These are phyloP conservation scores for Ferdinandea cuprea DNA, from an alignment of 2,888 invertebrate species.

Conservation along the genomic window DNA sequence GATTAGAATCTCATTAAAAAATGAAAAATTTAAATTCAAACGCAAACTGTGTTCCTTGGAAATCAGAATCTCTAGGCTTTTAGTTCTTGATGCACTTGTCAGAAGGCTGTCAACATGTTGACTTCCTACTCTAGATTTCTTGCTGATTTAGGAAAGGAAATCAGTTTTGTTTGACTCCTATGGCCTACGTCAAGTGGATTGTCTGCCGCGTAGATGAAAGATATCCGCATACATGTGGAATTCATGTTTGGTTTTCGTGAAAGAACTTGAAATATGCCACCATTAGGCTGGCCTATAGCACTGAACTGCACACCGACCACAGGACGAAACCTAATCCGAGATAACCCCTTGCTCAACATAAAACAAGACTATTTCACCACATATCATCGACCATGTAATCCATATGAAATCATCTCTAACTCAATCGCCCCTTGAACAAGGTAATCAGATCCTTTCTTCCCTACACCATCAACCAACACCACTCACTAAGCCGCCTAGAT, in stretches of 20 bases:
- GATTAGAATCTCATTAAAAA: slow-evolving; percentile 72
- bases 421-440: slow-evolving; percentile 45
- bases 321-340: slow-evolving; percentile 53
- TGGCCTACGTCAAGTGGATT: not conserved
- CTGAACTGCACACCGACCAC: not conserved
- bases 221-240: not conserved
- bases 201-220: not conserved
- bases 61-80: slow-evolving; percentile 25
- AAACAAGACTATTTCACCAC: slow-evolving; percentile 22
- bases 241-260: too few species aligned
- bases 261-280: not conserved
- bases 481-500: slow-evolving; percentile 52
- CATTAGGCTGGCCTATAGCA: slow-evolving; percentile 1
- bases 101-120: slow-evolving; percentile 68
- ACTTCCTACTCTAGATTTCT: slow-evolving; percentile 71
- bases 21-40: slow-evolving; percentile 57
- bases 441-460: slow-evolving; percentile 71
- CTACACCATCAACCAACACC: slow-evolving; percentile 3
- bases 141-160: slow-evolving; percentile 42
- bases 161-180: slow-evolving; percentile 7
- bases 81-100: slow-evolving; percentile 69
- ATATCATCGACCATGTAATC: slow-evolving; percentile 29
- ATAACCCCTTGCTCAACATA: slow-evolving; percentile 33
- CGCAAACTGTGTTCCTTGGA: slow-evolving; percentile 27
- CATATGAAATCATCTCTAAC: slow-evolving; percentile 55